Evolutionary conservation across 2,888 invertebrate genomes (phyloP).

Genomic region (Trilocha varians): DNA sequence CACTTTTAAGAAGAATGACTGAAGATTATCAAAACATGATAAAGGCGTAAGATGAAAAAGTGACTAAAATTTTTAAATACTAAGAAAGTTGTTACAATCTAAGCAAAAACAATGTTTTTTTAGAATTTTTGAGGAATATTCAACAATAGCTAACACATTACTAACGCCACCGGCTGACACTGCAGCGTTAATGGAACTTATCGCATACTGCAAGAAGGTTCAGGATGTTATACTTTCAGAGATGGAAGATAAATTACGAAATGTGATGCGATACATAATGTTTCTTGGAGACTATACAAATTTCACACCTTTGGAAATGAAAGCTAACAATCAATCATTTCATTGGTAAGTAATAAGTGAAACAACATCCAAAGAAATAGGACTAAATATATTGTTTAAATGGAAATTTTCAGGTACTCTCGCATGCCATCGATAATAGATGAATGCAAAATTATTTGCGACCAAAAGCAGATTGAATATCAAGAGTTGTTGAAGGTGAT

Average conservation of each 20-base stretch:
- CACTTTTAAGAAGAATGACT: slow-evolving; percentile 82
- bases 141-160: slow-evolving; percentile 83
- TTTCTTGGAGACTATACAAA: slow-evolving; percentile 88
- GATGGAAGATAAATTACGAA: slow-evolving; percentile 83
- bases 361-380: not conserved
- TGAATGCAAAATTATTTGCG: slow-evolving; percentile 85
- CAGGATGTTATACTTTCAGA: slow-evolving; percentile 79
- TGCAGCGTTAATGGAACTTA: slow-evolving; percentile 87
- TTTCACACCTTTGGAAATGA: slow-evolving; percentile 88
- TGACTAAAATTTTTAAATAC: not conserved
- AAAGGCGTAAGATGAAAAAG: slow-evolving; percentile 73
- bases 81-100: not conserved
- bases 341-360: slow-evolving; percentile 77
- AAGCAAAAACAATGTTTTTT: slow-evolving; percentile 10
- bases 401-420: slow-evolving; percentile 71
- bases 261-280: slow-evolving; percentile 80
- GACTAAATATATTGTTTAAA: not conserved
- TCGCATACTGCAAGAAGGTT: slow-evolving; percentile 81
- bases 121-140: slow-evolving; percentile 89
- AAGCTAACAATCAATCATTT: slow-evolving; percentile 89
- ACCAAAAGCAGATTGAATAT: slow-evolving; percentile 88
- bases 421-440: slow-evolving; percentile 87
- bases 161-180: slow-evolving; percentile 87
- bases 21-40: slow-evolving; percentile 85
- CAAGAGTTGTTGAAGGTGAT: slow-evolving; percentile 82